Base-by-base conservation (phyloP, 2,797 vertebrate species). In the Percopsis omiscomaycus region DNA sequence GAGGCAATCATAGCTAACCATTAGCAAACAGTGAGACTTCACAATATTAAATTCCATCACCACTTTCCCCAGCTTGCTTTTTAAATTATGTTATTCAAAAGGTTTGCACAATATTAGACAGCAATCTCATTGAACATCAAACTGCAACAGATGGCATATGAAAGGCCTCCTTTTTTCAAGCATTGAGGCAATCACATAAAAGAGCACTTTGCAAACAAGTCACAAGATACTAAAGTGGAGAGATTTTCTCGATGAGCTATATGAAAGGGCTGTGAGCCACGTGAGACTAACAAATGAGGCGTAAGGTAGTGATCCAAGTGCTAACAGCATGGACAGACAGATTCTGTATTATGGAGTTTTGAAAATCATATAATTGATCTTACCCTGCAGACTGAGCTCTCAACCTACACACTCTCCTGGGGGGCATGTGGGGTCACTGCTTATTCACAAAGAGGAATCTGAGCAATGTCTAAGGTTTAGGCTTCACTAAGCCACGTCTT, bases 141-240 rank as follows among this genome's bases (percentile, higher is more conserved):
- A 77, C 58, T 64, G 67, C 58, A 76, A 37, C 74, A 74, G 80
- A 76, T 56, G 59, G 69, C 62, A 9, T 8, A 81, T 88, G 68
- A 89, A 86, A 86, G 83, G 73, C 76, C 68, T 73, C 56, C 64
- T 83, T 87, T 87, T 74, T 85, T 68, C 79, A 61, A 77, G 66
- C 79, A 71, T 59, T 2, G 61, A 75, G 63, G 63, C 75, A 66
- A 60, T 76, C 83, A 75, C 75, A 88, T 80, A 64, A 80, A 77
- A 80, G 67, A 69, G 67, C 77, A 86, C 84, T 88, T 88, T 85
- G 83, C 77, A 90, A 83, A 87, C 73, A 68, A 83, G 87, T 91
- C 91, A 92, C 90, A 92, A 90, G 90, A 90, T 83, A 78, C 74
- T 71, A 59, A 46, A 86, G 74, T 70, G 81, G 77, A 87, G 74